Percentiles rank a stretch among this genome's conserved stretches.
Conservation (phyloP, 2,888 invertebrate genomes). For the Hypolimnas misippus region DNA sequence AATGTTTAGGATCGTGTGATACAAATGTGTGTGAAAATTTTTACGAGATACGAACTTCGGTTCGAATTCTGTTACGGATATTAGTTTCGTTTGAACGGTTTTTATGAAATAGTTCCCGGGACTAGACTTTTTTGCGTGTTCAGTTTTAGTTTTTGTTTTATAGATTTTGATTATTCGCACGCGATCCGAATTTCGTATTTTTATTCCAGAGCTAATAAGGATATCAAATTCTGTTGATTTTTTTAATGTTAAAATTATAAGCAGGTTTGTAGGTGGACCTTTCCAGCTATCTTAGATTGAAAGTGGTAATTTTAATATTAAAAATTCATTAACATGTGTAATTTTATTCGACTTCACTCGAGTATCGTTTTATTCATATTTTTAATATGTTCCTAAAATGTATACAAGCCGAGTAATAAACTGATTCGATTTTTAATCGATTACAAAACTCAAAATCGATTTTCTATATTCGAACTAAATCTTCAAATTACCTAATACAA, state of each 20-base stretch:
- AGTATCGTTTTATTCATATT: no score
- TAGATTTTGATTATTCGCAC: slow-evolving; percentile 26
- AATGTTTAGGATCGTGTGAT: neutral
- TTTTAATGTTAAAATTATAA: neutral
- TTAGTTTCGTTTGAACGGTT: no score
- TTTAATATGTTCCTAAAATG: no score
- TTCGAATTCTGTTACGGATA: no score
- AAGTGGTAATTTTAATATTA: no score
- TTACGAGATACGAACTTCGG: neutral
- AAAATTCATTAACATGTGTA: no score
- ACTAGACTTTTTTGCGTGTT: slow-evolving; percentile 16
- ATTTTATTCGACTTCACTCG: no score
- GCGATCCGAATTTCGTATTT: slow-evolving; percentile 24
- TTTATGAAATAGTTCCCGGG: slow-evolving; percentile 18
- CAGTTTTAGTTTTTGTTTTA: slow-evolving; percentile 16
- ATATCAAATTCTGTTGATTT: slow-evolving; percentile 11
- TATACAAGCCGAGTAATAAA: no score
- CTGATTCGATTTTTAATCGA: neutral
- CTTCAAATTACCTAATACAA: neutral
- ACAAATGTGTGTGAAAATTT: neutral
- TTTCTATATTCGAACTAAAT: neutral
- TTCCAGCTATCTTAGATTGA: no score
- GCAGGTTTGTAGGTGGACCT: no score
- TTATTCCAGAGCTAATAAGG: slow-evolving; percentile 12
- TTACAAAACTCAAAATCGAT: neutral